phyloP scores from a whole-genome alignment of 2,888 invertebrate genomes.

The Microchrysa polita region DNA sequence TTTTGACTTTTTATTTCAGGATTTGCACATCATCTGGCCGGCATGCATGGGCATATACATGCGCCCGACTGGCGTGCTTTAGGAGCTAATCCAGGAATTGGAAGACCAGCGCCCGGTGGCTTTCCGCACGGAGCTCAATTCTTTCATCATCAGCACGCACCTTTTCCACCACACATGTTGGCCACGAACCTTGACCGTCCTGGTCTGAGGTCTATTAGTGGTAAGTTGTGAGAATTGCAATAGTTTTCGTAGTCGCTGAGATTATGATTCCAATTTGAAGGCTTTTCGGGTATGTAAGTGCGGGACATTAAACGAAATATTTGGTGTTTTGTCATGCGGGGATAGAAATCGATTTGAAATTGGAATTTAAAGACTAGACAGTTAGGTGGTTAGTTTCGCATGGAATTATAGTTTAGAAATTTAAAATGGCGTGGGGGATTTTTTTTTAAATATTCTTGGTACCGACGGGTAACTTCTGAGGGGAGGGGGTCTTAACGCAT shows the following conservation, averaged over 20 bases:
- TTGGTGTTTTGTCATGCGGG: too few species aligned
- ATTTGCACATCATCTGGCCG: constrained; percentile 79
- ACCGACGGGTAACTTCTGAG: too few species aligned
- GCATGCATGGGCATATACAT: constrained; percentile 73
- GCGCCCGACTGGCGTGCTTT: constrained; percentile 72
- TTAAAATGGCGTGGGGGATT: too few species aligned
- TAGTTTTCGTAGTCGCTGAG: constrained; percentile 1
- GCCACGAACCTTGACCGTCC: constrained; percentile 64
- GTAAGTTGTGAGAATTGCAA: constrained; percentile 53
- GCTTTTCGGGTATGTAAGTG: neutral
- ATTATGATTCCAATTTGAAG: neutral
- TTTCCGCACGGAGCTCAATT: constrained; percentile 63
- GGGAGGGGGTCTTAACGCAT: too few species aligned
- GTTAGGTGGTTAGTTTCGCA: too few species aligned
- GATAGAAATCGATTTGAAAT: too few species aligned
- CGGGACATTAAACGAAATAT: neutral
- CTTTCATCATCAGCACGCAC: constrained; percentile 67
- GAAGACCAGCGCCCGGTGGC: constrained; percentile 56
- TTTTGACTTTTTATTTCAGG: constrained; percentile 65
- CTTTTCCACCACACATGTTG: constrained; percentile 69
- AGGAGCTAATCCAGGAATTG: constrained; percentile 57
- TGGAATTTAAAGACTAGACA: too few species aligned
- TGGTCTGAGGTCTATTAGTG: constrained; percentile 57
- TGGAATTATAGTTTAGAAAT: too few species aligned
- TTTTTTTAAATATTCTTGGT: too few species aligned